A percentile compares a stretch with the other conserved stretches of the same genome.
phyloP scores from a whole-genome alignment of 2,113 vertebrate species.

The Bathybates hornii region DNA sequence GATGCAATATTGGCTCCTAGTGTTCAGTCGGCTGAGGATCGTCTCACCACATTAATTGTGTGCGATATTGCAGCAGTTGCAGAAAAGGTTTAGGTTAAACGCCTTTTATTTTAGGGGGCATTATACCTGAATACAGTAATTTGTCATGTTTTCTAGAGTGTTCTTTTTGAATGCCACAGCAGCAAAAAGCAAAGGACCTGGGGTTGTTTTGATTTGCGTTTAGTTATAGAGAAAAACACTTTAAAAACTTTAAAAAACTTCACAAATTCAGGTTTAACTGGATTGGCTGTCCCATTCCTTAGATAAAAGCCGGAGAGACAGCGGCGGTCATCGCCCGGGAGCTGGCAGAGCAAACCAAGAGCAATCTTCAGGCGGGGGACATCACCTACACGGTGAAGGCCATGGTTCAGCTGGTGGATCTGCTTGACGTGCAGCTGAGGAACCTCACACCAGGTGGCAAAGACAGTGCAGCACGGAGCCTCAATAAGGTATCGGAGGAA shows the following conservation, averaged over 20 bases:
- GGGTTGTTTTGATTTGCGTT: neutral
- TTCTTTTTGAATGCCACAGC: neutral
- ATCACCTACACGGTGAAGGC: conserved; percentile 88
- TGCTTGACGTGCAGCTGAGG: conserved; percentile 89
- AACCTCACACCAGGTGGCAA: conserved; percentile 95
- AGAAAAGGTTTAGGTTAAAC: conserved; percentile 3
- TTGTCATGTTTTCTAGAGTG: neutral
- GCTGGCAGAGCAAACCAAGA: conserved; percentile 89
- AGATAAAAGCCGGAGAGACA: conserved; percentile 90
- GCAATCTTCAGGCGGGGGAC: conserved; percentile 86
- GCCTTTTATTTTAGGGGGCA: conserved; percentile 10
- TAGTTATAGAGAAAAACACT: neutral
- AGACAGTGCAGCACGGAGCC: conserved; percentile 93
- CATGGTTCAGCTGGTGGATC: conserved; percentile 92
- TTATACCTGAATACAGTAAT: conserved; percentile 3
- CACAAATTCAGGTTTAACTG: neutral
- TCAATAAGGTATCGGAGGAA: conserved; percentile 84
- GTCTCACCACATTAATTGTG: conserved; percentile 40
- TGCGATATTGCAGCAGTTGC: conserved; percentile 2
- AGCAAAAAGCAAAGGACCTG: neutral
- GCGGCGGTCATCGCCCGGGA: conserved; percentile 94
- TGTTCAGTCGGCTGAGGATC: conserved; percentile 16
- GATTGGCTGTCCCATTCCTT: neutral
- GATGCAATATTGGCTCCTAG: conserved; percentile 30
- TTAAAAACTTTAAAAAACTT: too few species aligned